Conservation (phyloP, 2,888 invertebrate species). For the Campoletis raptor region DNA sequence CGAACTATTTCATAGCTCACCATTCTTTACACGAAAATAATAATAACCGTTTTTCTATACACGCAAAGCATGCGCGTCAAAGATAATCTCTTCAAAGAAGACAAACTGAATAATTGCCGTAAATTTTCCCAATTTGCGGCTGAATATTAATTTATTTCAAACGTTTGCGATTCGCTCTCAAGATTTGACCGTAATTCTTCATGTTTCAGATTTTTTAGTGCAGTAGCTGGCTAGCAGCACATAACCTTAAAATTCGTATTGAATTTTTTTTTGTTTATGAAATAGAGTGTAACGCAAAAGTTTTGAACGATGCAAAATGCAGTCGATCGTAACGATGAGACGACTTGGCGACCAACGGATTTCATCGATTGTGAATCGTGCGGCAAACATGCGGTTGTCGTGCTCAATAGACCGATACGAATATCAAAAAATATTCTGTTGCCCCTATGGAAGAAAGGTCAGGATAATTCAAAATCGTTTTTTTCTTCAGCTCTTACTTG, state of each 20-base stretch:
- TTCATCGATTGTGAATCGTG: constrained; percentile 70
- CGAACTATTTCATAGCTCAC: not conserved
- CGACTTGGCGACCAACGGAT: constrained; percentile 77
- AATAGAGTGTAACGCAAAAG: constrained; percentile 34
- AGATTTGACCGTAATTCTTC: not conserved
- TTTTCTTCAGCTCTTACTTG: not conserved
- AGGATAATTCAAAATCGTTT: constrained; percentile 61
- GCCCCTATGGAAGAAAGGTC: constrained; percentile 90
- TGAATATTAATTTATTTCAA: not conserved
- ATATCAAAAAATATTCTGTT: constrained; percentile 86
- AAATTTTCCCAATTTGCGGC: not conserved
- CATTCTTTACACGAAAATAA: not conserved
- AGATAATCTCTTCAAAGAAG: not conserved
- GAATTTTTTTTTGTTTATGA: not conserved
- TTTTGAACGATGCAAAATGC: constrained; percentile 69
- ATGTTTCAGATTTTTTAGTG: not conserved
- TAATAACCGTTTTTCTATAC: not conserved
- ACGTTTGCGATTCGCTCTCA: not conserved
- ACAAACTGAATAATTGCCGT: not conserved
- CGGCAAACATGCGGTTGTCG: constrained; percentile 87
- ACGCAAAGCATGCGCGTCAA: not conserved
- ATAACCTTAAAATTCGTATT: constrained; percentile 52
- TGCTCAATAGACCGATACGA: constrained; percentile 89
- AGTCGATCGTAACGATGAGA: constrained; percentile 36
- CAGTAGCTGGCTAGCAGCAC: not conserved